Evolutionary conservation across 2,888 invertebrate genomes (phyloP).

Genomic region (Erebia ligea): DNA sequence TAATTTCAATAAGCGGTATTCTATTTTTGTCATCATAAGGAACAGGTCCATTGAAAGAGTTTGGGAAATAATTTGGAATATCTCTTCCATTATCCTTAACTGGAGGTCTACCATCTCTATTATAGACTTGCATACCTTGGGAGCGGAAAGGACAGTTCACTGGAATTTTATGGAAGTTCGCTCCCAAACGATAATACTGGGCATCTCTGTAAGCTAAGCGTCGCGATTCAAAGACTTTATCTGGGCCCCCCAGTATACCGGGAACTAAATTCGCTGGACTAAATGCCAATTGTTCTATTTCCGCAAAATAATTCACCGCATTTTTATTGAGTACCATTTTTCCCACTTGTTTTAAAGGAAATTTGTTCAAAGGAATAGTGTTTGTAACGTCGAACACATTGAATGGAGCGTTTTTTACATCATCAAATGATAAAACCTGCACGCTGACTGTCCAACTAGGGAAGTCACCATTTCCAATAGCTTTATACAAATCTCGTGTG

Average conservation of each 20-base stretch:
- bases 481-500: slow-evolving; percentile 92
- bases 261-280: slow-evolving; percentile 94
- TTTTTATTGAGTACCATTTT: slow-evolving; percentile 92
- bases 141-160: slow-evolving; percentile 95
- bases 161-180: slow-evolving; percentile 94
- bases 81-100: slow-evolving; percentile 91
- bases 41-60: slow-evolving; percentile 94
- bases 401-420: slow-evolving; percentile 89
- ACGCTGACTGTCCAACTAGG: slow-evolving; percentile 91
- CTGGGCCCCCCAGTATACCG: slow-evolving; percentile 94
- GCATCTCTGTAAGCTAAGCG: slow-evolving; percentile 94
- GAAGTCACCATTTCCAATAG: slow-evolving; percentile 88
- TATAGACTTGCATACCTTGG: slow-evolving; percentile 85
- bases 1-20: slow-evolving; percentile 77
- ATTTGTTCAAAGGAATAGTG: slow-evolving; percentile 90
- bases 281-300: slow-evolving; percentile 95
- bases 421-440: slow-evolving; percentile 91
- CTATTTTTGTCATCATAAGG: slow-evolving; percentile 83
- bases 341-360: slow-evolving; percentile 92
- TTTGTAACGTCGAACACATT: slow-evolving; percentile 97
- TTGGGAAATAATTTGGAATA: slow-evolving; percentile 97
- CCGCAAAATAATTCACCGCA: slow-evolving; percentile 94
- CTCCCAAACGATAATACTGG: slow-evolving; percentile 91
- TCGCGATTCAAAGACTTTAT: slow-evolving; percentile 93
- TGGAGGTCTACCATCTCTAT: slow-evolving; percentile 92